Evolutionary conservation across 2,797 vertebrate genomes (phyloP).

Genomic region (Melopsittacus undulatus): DNA sequence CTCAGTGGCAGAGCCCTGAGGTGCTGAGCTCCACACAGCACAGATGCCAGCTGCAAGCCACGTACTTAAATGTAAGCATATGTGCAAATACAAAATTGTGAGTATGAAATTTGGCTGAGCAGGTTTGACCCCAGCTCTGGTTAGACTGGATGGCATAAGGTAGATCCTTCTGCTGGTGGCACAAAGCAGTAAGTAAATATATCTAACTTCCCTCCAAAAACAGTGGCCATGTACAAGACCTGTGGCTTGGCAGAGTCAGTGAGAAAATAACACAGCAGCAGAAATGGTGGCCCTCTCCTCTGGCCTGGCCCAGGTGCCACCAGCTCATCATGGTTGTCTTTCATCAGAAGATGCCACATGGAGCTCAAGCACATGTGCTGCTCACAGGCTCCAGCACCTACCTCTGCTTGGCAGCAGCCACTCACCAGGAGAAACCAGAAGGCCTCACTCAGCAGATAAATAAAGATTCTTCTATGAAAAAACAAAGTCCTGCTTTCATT

Average conservation of each 20-base stretch:
- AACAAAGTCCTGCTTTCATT: constrained; percentile 23
- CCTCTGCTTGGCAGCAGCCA: constrained; percentile 61
- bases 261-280: neutral
- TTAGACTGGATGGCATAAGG: neutral
- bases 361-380: neutral
- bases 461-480: constrained; percentile 56
- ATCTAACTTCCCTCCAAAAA: neutral
- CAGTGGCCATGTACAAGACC: neutral
- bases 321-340: constrained; percentile 46
- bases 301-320: constrained; percentile 43
- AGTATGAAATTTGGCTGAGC: neutral
- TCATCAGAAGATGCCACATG: constrained; percentile 52
- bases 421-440: constrained; percentile 46
- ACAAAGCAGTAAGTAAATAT: neutral
- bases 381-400: constrained; percentile 8
- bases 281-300: neutral
- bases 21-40: fast-evolving
- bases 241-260: neutral
- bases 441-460: constrained; percentile 9
- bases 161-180: neutral
- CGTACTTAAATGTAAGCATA: fast-evolving
- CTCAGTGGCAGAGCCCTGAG: fast-evolving
- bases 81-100: neutral
- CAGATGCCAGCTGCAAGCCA: neutral
- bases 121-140: neutral